phyloP scores from a whole-genome alignment of 2,888 invertebrate genomes.

The Meghimatium bilineatum region DNA sequence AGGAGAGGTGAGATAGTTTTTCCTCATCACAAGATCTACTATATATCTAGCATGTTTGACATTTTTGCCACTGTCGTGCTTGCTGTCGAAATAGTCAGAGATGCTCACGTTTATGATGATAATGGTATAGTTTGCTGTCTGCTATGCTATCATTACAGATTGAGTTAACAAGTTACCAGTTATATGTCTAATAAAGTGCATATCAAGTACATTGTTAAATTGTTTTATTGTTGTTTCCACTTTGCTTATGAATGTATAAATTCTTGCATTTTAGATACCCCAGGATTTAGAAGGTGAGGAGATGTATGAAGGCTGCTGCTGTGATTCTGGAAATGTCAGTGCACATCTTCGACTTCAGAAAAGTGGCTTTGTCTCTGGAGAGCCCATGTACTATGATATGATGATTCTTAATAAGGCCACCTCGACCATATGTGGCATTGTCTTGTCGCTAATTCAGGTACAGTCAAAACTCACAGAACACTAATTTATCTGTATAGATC shows the following conservation, averaged over 20 bases:
- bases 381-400: conserved; percentile 50
- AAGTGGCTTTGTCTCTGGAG: conserved; percentile 53
- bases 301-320: conserved; percentile 54
- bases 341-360: conserved; percentile 48
- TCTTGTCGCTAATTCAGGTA: conserved; percentile 50
- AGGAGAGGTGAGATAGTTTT: too few species aligned
- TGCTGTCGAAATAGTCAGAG: too few species aligned
- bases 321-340: conserved; percentile 51
- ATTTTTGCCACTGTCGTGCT: too few species aligned
- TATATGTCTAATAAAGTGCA: too few species aligned
- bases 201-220: too few species aligned
- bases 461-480: neutral
- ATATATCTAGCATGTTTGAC: too few species aligned
- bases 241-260: neutral
- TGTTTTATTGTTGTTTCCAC: too few species aligned
- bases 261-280: conserved; percentile 22
- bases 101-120: too few species aligned
- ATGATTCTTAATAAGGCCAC: conserved; percentile 50
- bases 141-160: too few species aligned
- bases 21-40: too few species aligned
- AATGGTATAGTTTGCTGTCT: too few species aligned
- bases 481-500: neutral
- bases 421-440: conserved; percentile 49
- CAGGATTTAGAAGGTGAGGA: conserved; percentile 43
- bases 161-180: too few species aligned